phyloP scores from a whole-genome alignment of 2,797 vertebrate genomes.

The Myotis myotis region DNA sequence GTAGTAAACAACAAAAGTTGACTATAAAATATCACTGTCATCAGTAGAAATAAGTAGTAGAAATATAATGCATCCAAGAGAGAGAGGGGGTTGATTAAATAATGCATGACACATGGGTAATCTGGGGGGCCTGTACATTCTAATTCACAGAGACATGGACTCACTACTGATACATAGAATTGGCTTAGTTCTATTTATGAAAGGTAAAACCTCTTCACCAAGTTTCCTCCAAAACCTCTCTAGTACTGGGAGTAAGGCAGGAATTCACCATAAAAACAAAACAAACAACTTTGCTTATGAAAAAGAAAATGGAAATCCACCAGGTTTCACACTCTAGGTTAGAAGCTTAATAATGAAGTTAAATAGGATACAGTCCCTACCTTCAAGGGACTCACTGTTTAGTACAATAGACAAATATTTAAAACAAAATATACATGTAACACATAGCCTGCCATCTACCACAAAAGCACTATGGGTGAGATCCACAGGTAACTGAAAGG shows the following conservation, averaged over 20 bases:
- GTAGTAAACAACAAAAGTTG: background rate
- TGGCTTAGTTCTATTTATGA: background rate
- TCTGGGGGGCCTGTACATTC: background rate
- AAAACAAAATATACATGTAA: background rate
- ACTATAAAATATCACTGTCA: background rate
- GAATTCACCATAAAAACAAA: slow-evolving; percentile 28
- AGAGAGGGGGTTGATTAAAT: background rate
- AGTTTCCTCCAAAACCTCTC: background rate
- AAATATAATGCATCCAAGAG: background rate
- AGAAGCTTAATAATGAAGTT: background rate
- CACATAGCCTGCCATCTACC: background rate
- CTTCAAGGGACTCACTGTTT: background rate
- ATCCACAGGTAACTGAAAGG: background rate
- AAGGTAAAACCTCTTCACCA: background rate
- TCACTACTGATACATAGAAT: background rate
- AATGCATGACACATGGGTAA: background rate
- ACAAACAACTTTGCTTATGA: background rate
- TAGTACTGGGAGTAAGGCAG: background rate
- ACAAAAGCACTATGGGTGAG: background rate
- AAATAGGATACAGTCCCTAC: background rate
- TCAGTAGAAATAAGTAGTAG: background rate
- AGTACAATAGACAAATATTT: slow-evolving; percentile 32
- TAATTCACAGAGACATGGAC: background rate
- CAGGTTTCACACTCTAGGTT: background rate
- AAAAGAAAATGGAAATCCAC: slow-evolving; percentile 21